Base-by-base conservation (phyloP, 2,113 vertebrate species). In the Notarius quadriscutis region DNA sequence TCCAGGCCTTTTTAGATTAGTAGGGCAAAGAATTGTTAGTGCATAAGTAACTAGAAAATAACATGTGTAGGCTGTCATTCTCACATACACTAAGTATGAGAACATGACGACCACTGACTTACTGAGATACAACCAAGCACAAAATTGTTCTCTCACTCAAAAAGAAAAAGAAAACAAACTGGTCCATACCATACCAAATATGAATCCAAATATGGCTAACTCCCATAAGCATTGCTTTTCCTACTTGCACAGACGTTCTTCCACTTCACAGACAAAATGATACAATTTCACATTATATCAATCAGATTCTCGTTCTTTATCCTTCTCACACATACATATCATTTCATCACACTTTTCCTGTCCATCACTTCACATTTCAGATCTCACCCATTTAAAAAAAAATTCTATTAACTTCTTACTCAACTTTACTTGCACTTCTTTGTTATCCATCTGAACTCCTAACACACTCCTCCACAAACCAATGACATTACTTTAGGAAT, bases 1-100 rank as follows among this genome's bases (percentile, higher is more conserved):
- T 87, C 94, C 95, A 93, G 94, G 94, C 94, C 95, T 88, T 83
- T 53, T 60, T 57, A 63, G 15, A 88, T 91, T 87, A 93, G 30
- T 87, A 74, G 5, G 75, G 25, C 75, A 60, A 55, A 84, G 41
- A 88, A 88, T 22, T 85, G 84, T 51, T 89, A 86, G 60, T 88
- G 77, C 55, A 10, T 25, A 85, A 84, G 6, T 65, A 78, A 83
- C 74, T 81, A 77, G 71, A 11, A 80, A 18, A 62, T 84, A 86
- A 84, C 48, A 89, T 53, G 53, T 30, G 71, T 27, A 58, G 20
- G 58, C 30, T 30, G 41, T 22, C 48, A 69, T 51, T 85, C 75
- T 88, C 72, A 20, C 17, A 81, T 48, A 48, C 55, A 53, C 1
- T 67, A 48, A 77, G 55, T 50, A 51, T 25, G 55, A 41, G 74